Percentiles rank a stretch among this genome's conserved stretches.
Evolutionary conservation across 2,888 invertebrate species (phyloP).

Genomic region (Chloroclysta siterata): DNA sequence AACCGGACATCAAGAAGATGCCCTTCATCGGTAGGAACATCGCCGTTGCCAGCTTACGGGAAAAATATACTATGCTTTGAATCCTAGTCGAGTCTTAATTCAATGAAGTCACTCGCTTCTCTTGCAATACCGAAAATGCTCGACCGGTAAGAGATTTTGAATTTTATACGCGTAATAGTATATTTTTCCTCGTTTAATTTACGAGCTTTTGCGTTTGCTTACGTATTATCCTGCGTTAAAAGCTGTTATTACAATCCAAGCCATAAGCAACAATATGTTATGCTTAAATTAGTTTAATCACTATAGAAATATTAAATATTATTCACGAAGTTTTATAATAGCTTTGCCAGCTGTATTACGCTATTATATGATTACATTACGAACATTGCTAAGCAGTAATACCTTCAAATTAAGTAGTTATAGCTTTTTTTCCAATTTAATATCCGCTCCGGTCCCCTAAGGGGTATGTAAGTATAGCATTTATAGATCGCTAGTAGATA

Average conservation of each 20-base stretch:
- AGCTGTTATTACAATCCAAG: background rate
- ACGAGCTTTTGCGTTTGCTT: background rate
- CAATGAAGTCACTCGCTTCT: background rate
- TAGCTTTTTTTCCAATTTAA: too few relatives aligned
- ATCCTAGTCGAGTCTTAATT: background rate
- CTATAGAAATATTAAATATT: background rate
- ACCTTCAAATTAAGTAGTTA: too few relatives aligned
- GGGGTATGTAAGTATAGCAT: too few relatives aligned
- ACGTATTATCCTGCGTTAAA: background rate
- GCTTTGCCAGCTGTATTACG: background rate
- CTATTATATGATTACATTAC: too few relatives aligned
- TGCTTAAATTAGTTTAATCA: background rate
- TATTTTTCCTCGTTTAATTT: constrained; percentile 2
- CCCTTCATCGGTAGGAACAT: constrained; percentile 89
- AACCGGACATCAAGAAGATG: constrained; percentile 87
- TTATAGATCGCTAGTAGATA: too few relatives aligned
- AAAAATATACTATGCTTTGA: constrained; percentile 22
- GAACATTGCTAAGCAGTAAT: too few relatives aligned
- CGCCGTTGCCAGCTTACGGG: background rate
- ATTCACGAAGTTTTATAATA: background rate
- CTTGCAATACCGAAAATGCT: background rate
- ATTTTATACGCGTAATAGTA: background rate
- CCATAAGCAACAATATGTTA: background rate
- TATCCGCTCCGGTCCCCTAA: too few relatives aligned
- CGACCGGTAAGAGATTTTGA: background rate